Base-by-base conservation (phyloP, 2,888 invertebrate species). In the Glaucopsyche alexis region DNA sequence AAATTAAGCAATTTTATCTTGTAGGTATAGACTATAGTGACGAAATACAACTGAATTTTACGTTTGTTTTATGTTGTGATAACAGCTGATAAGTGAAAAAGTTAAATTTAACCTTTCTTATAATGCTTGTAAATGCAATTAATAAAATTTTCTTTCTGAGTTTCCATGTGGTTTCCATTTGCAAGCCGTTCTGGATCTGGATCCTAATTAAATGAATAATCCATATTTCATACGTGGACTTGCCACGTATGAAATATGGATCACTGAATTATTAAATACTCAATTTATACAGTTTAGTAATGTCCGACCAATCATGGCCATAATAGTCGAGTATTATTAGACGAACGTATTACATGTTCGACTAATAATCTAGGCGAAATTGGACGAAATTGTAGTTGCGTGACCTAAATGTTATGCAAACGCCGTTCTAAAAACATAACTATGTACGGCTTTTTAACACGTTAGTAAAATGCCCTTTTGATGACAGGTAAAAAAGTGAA, bases 341-440 rank as follows among this genome's bases (percentile, higher is more conserved):
- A 6, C 60, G 60, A 19, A 55, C 19, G 7, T 55, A 11, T 60
- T 13, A 60, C 60, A 60, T 55, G 55, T 60, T 60, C 60, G 29
- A 60, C 47, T 47, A 47, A 47, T 60, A 29, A 60, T 60, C 60
- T 60, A 29, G 60, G 11, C 60, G 60, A 60, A 60, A 60, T 60
- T 60, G 7, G 60, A 60, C 60, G 29, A 60, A 60, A 29, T 60
- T 60, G 60, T 60, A 60, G 60, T 60, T 60, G 60, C 60, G 60
- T 60, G 60, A 60, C 60, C 60, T 60, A 60, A 60, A 60, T 60
- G 29, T 29, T 60, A 60, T 29, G 60, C 60, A 60, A 60, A 60
- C 60, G 60, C 60, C 60, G 29, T 60, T 60, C 60, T 60, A 60
- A 42, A 42, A 42, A 60, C 60, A 60, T 60, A 60, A 29, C 29